These are phyloP conservation scores for Lepidonotus clava DNA, from an alignment of 2,888 invertebrate genomes.

Conservation along the genomic window DNA sequence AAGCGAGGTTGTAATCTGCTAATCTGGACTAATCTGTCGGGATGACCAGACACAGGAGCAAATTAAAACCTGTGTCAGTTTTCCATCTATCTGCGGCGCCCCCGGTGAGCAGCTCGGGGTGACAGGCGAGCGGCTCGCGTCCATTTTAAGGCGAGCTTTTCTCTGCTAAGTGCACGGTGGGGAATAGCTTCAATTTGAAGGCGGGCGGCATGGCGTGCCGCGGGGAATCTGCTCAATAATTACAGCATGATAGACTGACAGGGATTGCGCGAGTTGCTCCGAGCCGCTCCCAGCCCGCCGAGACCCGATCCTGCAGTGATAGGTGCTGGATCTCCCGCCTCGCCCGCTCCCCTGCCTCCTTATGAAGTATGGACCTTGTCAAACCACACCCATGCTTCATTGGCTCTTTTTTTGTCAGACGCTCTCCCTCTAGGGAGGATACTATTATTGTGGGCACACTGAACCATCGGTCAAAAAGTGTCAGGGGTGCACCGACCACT, in stretches of 20 bases:
- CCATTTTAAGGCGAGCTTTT: neutral
- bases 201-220: neutral
- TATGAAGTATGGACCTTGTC: slow-evolving; percentile 43
- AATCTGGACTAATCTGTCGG: neutral
- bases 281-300: neutral
- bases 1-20: neutral
- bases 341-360: neutral
- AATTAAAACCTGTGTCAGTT: slow-evolving; percentile 39
- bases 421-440: neutral
- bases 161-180: slow-evolving; percentile 38
- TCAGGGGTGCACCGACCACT: neutral
- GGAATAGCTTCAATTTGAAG: slow-evolving; percentile 43
- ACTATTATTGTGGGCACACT: slow-evolving; percentile 38
- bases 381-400: neutral
- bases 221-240: slow-evolving; percentile 23
- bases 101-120: neutral
- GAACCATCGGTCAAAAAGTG: slow-evolving; percentile 43
- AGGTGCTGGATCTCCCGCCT: neutral
- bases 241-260: slow-evolving; percentile 44
- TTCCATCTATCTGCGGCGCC: slow-evolving; percentile 19
- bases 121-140: slow-evolving; percentile 7
- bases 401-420: slow-evolving; percentile 29
- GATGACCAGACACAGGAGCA: slow-evolving; percentile 2
- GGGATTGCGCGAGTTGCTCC: slow-evolving; percentile 1
- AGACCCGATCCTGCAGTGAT: slow-evolving; percentile 6